Conservation (phyloP, 35 echinoderm and acorn worm genomes). For the Apostichopus californicus region DNA sequence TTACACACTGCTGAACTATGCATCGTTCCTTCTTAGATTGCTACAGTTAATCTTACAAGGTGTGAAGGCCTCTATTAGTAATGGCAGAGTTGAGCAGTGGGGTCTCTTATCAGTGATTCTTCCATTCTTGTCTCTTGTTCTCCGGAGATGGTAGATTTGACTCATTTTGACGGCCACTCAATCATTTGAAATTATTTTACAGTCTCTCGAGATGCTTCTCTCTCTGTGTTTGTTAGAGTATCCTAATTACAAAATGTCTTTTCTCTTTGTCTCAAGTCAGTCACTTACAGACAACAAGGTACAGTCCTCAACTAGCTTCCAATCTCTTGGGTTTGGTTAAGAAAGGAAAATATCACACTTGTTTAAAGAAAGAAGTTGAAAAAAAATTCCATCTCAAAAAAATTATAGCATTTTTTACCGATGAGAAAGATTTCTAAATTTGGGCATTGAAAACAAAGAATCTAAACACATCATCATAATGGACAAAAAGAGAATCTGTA, state of each 20-base stretch:
- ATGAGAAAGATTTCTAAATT: too few relatives aligned
- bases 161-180: conserved; percentile 33
- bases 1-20: too few relatives aligned
- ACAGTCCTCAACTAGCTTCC: background rate
- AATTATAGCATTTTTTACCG: too few relatives aligned
- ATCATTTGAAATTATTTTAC: conserved; percentile 34
- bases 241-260: background rate
- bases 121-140: background rate
- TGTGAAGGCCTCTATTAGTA: conserved; percentile 43
- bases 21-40: background rate
- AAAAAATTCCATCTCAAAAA: too few relatives aligned
- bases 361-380: too few relatives aligned
- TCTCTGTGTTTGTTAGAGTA: background rate
- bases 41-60: conserved; percentile 21
- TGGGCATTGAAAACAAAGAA: too few relatives aligned
- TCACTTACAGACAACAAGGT: background rate
- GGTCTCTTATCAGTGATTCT: background rate
- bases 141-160: background rate
- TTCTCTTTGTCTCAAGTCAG: background rate
- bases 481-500: too few relatives aligned
- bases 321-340: background rate
- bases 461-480: too few relatives aligned
- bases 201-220: background rate
- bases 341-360: too few relatives aligned
- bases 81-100: conserved; percentile 7